A percentile compares a stretch with the other conserved stretches of the same genome.
Evolutionary conservation across 2,113 vertebrate genomes (phyloP).

Genomic region (Chinchilla lanigera): DNA sequence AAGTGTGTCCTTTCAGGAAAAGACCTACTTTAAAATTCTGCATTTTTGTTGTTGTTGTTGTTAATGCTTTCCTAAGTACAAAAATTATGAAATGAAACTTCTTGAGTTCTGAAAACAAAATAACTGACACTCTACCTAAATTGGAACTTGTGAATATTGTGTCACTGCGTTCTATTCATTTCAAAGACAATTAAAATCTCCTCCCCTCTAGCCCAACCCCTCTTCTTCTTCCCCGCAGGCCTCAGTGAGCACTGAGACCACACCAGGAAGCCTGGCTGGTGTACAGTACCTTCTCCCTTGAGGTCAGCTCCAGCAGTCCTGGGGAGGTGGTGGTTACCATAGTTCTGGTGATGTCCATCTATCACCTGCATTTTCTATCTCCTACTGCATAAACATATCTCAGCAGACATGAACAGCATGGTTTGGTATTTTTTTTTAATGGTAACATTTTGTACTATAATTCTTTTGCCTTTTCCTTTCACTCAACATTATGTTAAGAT

Average conservation of each 20-base stretch:
- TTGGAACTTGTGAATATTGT: neutral
- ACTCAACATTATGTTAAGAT: neutral
- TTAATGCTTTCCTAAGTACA: neutral
- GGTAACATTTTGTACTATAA: neutral
- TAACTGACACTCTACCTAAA: neutral
- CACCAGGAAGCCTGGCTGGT: neutral
- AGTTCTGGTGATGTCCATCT: neutral
- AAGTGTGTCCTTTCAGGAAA: neutral
- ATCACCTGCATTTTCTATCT: neutral
- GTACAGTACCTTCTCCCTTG: neutral
- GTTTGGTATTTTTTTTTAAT: neutral
- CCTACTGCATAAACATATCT: neutral
- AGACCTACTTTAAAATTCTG: neutral
- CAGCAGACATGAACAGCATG: neutral
- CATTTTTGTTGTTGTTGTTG: neutral
- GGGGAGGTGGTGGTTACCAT: neutral
- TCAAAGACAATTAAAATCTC: neutral
- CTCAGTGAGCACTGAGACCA: neutral
- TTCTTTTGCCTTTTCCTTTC: neutral
- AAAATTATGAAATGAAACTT: neutral
- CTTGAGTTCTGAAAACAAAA: neutral
- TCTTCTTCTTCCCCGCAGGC: neutral
- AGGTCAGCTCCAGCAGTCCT: neutral
- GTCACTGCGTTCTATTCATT: neutral
- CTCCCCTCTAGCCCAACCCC: rapidly evolving